A percentile compares a stretch with the other conserved stretches of the same genome.
Conservation (phyloP, 2,888 invertebrate species). For the Poecilus cupreus region DNA sequence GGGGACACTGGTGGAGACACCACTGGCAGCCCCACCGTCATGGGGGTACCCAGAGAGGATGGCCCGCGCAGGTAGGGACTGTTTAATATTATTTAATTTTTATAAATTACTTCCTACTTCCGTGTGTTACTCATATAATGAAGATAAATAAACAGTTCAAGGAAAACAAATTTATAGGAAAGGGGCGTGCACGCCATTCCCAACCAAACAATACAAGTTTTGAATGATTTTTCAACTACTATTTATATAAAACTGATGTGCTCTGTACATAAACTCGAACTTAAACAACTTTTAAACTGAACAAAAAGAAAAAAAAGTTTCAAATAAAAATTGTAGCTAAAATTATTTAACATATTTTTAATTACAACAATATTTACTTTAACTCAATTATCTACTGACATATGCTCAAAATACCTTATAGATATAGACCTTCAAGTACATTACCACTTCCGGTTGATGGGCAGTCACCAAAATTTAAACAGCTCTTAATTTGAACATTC, state of each 20-base stretch:
- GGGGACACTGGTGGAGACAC: constrained; percentile 68
- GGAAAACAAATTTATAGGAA: background rate
- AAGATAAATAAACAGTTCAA: background rate
- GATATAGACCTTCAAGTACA: too few species aligned
- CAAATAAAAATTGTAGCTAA: too few species aligned
- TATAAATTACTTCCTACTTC: constrained; percentile 10
- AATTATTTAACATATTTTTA: too few species aligned
- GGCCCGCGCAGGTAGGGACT: constrained; percentile 9
- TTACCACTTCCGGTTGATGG: too few species aligned
- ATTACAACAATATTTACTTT: too few species aligned
- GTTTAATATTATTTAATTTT: background rate
- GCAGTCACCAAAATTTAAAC: too few species aligned
- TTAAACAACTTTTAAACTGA: too few species aligned
- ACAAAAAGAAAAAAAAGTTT: too few species aligned
- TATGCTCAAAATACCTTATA: background rate
- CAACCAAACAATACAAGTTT: background rate
- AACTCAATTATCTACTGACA: too few species aligned
- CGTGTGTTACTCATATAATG: background rate
- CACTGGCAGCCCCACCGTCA: constrained; percentile 73
- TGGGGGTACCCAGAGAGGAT: constrained; percentile 61
- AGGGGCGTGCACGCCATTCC: background rate
- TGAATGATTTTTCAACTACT: background rate
- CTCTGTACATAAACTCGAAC: too few species aligned
- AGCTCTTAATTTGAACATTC: too few species aligned
- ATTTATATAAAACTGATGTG: background rate